Evolutionary conservation across 2,113 vertebrate species (phyloP), one percentile per base, ranked within the genome.

Genomic region (Aix galericulata): DNA sequence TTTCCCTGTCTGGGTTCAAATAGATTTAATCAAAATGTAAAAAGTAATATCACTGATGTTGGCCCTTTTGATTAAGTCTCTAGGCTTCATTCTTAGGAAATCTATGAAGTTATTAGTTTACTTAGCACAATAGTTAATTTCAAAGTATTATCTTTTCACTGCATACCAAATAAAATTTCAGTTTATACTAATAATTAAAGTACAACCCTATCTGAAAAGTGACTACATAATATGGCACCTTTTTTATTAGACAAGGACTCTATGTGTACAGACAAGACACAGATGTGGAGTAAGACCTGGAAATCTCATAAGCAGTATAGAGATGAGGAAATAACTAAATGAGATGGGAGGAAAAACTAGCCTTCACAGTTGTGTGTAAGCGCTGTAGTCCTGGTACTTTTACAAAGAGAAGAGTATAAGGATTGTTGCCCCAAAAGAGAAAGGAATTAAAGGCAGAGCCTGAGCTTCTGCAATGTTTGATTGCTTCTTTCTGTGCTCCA

Each of bases 21-120:
- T 46, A 88, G 50, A 56, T 63, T 95, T 94, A 94, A 94, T 95
- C 55, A 96, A 95, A 94, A 91, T 13, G 26, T 68, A 86, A 88
- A 79, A 96, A 93, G 83, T 76, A 94, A 92, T 97, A 96, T 97
- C 50, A 86, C 26, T 91, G 21, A n/a, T 79, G 52, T 82, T 88
- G 62, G 27, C 31, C 60, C 52, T 86, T 95, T 95, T 95, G 53
- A 93, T 93, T 96, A 95, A 93, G 74, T 79, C 68, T 90, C 56
- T 75, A 67, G 68, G 12, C 60, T 87, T 85, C 60, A 55, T 87
- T 86, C 64, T 86, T 94, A 91, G 85, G 72, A 94, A 94, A 93
- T 78, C 75, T 79, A 73, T 88, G 73, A 86, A 85, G 26, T 86
- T 93, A 93, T 79, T 93, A 72, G 71, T 92, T 97, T 97, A 94